phyloP scores from a whole-genome alignment of 2,113 vertebrate genomes.

The Turnix velox region DNA sequence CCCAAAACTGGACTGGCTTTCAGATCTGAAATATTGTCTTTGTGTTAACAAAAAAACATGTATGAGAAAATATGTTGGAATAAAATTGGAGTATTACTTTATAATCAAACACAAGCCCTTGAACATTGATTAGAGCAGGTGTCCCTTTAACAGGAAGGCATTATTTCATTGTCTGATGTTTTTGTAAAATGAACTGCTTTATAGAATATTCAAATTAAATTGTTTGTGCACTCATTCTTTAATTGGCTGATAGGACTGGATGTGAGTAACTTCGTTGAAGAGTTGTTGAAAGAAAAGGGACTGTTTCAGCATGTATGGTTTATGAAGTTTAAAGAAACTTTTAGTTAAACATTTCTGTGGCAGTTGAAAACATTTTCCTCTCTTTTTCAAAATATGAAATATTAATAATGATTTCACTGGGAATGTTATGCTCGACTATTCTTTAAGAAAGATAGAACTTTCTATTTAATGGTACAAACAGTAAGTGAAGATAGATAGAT shows the following conservation, averaged over 20 bases:
- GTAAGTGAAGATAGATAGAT: background rate
- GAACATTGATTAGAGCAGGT: background rate
- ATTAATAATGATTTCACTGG: background rate
- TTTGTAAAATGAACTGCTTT: slow-evolving; percentile 28
- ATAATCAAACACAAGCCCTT: background rate
- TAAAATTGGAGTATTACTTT: background rate
- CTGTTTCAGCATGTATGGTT: background rate
- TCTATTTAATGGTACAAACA: background rate
- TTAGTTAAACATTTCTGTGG: background rate
- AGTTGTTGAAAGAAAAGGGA: background rate
- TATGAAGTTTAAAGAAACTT: background rate
- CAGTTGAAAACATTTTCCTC: background rate
- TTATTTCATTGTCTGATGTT: background rate
- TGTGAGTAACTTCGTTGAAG: background rate
- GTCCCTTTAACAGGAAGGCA: slow-evolving; percentile 41
- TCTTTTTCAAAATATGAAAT: background rate
- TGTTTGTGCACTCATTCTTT: background rate
- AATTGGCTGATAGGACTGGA: background rate
- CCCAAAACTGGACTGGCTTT: background rate
- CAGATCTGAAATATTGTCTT: background rate
- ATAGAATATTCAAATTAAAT: background rate
- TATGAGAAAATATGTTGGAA: background rate
- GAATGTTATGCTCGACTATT: background rate
- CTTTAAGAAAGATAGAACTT: background rate
- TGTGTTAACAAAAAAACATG: background rate